Base-by-base conservation (phyloP, 2,797 vertebrate species). In the Hozukius guyotensis region DNA sequence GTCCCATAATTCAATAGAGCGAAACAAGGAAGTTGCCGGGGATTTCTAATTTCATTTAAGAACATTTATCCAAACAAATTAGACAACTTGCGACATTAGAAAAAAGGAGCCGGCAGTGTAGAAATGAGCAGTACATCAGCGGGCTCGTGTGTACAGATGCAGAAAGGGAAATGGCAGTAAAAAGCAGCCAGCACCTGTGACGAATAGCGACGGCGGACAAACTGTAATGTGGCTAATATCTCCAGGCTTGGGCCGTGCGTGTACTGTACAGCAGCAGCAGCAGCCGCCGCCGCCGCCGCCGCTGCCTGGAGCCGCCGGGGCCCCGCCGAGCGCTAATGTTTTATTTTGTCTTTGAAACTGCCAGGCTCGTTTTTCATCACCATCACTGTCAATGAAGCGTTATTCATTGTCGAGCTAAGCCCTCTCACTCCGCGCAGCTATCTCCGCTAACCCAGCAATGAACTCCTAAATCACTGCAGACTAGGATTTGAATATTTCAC, bases 21-120 rank as follows among this genome's bases (percentile, higher is more conserved):
- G 56, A 88, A 94, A 93, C 91, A 93, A 94, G 93, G 92, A 94
- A 92, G 92, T 92, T 94, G 77, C 90, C 65, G 31, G 89, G 86
- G 93, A 93, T 87, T 94, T 93, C 85, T 93, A 94, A 95, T 95
- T 92, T 90, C 7, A 94, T 95, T 95, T 86, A 56, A 53, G 77
- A 77, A 91, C 93, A 94, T 95, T 95, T 91, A 94, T 95, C 90
- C 84, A 92, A 93, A 94, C 91, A 94, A 95, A 95, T 95, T 89
- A 88, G 87, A 92, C 91, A 86, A 91, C 89, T 78, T 67, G 83
- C 55, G 60, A 72, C 86, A 62, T 93, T 86, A 80, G 82, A 91
- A 82, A 80, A 38, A 38, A 38, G 80, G 75, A 88, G 82, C 83
- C 8, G 83, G 72, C 70, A 4, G 81, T 66, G 87, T 74, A 65